phyloP scores from a whole-genome alignment of 2,888 invertebrate genomes.

The Eustalomyia histrio region DNA sequence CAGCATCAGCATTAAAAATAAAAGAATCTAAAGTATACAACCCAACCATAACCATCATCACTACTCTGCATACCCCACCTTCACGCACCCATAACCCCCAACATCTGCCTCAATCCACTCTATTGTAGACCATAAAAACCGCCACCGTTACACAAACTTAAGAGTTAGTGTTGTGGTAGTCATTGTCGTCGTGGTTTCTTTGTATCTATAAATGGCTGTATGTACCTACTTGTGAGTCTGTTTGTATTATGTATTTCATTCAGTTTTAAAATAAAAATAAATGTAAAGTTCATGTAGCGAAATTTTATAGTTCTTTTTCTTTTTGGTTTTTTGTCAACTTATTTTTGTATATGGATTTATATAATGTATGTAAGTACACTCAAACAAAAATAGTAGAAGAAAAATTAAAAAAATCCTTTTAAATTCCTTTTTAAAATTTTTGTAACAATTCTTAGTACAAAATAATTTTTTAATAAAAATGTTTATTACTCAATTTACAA shows the following conservation, averaged over 20 bases:
- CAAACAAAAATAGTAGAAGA: no score
- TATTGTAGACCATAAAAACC: conserved; percentile 13
- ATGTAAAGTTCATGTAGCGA: conserved; percentile 72
- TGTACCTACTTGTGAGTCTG: conserved; percentile 50
- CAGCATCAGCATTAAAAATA: neutral
- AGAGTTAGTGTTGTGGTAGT: conserved; percentile 62
- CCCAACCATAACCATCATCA: conserved; percentile 6
- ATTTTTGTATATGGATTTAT: neutral
- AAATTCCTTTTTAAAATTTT: no score
- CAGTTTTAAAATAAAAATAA: conserved; percentile 73
- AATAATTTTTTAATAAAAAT: no score
- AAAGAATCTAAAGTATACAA: neutral
- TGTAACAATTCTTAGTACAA: no score
- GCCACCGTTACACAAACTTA: conserved; percentile 24
- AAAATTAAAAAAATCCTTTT: no score
- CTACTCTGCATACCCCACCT: neutral
- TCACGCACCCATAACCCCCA: neutral
- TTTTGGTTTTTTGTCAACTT: neutral
- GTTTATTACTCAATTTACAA: no score
- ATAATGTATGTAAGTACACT: no score
- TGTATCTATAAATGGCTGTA: conserved; percentile 45
- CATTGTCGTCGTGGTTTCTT: conserved; percentile 47
- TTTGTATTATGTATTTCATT: conserved; percentile 52
- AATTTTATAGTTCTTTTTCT: conserved; percentile 27
- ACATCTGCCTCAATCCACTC: neutral